phyloP scores from a whole-genome alignment of 2,797 vertebrate species.

The Chelidonichthys spinosus region DNA sequence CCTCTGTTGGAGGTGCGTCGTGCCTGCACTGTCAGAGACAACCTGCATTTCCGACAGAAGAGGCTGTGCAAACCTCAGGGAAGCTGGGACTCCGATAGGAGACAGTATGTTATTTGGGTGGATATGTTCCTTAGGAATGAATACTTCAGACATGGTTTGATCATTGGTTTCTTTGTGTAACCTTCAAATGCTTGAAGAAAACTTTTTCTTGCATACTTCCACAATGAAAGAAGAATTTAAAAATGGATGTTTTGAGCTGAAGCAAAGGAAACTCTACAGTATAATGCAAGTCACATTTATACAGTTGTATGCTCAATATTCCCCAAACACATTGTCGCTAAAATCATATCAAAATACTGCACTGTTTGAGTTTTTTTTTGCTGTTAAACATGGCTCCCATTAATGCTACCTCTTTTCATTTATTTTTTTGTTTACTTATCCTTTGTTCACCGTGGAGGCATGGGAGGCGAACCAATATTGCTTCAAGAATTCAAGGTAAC shows the following conservation, averaged over 20 bases:
- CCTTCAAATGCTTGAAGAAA: no score
- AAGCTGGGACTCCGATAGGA: not conserved
- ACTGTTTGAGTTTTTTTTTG: not conserved
- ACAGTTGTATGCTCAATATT: not conserved
- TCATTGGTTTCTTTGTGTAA: no score
- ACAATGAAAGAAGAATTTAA: not conserved
- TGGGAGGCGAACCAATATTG: no score
- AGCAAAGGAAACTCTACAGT: not conserved
- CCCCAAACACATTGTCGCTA: not conserved
- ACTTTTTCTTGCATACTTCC: not conserved
- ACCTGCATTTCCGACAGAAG: slow-evolving; percentile 24
- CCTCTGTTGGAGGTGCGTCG: slow-evolving; percentile 34
- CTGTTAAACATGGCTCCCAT: not conserved
- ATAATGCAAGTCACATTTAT: not conserved
- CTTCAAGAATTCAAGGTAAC: not conserved
- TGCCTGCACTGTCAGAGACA: slow-evolving; percentile 44
- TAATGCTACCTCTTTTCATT: not conserved
- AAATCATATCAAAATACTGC: not conserved
- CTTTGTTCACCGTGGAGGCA: not conserved
- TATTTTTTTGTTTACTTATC: not conserved
- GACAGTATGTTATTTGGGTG: slow-evolving; percentile 9
- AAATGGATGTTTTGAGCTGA: not conserved
- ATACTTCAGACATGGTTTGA: not conserved
- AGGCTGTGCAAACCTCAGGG: slow-evolving; percentile 28
- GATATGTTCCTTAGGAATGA: not conserved